Conservation (phyloP, 2,888 invertebrate species). For the Selenia dentaria region DNA sequence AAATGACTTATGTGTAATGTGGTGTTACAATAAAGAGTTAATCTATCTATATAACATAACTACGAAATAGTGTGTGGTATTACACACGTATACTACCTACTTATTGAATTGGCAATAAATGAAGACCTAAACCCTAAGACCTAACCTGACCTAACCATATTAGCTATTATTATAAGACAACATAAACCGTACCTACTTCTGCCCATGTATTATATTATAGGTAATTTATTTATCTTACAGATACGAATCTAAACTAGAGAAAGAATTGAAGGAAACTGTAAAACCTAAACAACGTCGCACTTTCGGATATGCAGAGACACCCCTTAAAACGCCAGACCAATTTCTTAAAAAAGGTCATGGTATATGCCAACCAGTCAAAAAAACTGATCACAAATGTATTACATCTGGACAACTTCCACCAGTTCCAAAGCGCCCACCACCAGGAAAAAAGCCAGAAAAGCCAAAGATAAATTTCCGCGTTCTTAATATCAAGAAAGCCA, state of each 20-base stretch:
- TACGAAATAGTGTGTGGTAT: no score
- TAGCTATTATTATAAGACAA: no score
- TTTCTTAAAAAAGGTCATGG: slow-evolving; percentile 87
- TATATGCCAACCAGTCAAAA: slow-evolving; percentile 66
- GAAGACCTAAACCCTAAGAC: no score
- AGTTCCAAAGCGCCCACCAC: slow-evolving; percentile 69
- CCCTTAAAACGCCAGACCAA: slow-evolving; percentile 83
- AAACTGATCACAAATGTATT: slow-evolving; percentile 63
- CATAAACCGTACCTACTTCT: no score
- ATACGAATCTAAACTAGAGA: slow-evolving; percentile 79
- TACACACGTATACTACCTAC: no score
- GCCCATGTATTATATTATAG: no score
- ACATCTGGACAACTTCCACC: slow-evolving; percentile 72
- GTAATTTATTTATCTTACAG: no score
- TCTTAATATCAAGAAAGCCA: slow-evolving; percentile 85
- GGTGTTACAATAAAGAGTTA: no score
- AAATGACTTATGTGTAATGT: no score
- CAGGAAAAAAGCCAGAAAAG: slow-evolving; percentile 55
- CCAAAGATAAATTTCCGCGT: slow-evolving; percentile 81
- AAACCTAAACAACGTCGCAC: slow-evolving; percentile 80
- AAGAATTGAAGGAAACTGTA: slow-evolving; percentile 72
- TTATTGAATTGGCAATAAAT: no score
- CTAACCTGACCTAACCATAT: no score
- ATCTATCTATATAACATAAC: no score
- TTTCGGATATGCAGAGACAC: slow-evolving; percentile 88